Conservation (phyloP, 1,140 invertebrate species). For the Hyphantria cunea region DNA sequence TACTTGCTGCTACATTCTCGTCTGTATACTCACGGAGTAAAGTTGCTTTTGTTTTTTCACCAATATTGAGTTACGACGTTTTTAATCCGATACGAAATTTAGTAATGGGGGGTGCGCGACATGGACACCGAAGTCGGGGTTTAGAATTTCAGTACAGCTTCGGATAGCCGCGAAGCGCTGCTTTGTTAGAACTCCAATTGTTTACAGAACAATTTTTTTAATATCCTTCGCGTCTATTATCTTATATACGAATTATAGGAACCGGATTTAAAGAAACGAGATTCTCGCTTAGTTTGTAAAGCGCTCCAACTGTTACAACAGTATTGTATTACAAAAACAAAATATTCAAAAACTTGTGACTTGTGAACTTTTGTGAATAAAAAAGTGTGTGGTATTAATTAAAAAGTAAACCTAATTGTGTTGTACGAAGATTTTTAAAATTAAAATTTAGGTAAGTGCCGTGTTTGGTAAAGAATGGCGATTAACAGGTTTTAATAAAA, state of each 20-base stretch:
- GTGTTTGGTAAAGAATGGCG: slow-evolving; percentile 51
- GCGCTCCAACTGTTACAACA: slow-evolving; percentile 19
- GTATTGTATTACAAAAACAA: slow-evolving; percentile 26
- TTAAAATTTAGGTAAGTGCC: slow-evolving; percentile 69
- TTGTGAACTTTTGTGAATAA: slow-evolving; percentile 48
- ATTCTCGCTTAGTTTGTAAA: slow-evolving; percentile 15
- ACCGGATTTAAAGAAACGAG: slow-evolving; percentile 29
- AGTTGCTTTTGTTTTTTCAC: slow-evolving; percentile 4
- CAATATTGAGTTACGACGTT: slow-evolving; percentile 38
- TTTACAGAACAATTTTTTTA: slow-evolving; percentile 70
- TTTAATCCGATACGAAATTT: slow-evolving; percentile 57
- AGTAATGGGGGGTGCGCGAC: slow-evolving; percentile 80
- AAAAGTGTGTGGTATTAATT: slow-evolving; percentile 45
- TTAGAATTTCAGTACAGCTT: slow-evolving; percentile 81
- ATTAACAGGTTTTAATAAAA: slow-evolving; percentile 55
- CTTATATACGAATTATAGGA: slow-evolving; percentile 26
- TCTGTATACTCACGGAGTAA: slow-evolving; percentile 5
- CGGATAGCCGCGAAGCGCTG: slow-evolving; percentile 77
- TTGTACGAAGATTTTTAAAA: slow-evolving; percentile 53
- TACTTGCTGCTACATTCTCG: slow-evolving; percentile 25
- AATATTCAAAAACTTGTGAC: slow-evolving; percentile 42
- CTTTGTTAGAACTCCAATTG: slow-evolving; percentile 75
- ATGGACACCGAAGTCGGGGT: slow-evolving; percentile 78
- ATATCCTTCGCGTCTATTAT: slow-evolving; percentile 44
- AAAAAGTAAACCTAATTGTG: slow-evolving; percentile 41